These are phyloP conservation scores for Nesogale talazaci DNA, from an alignment of 2,113 vertebrate species.

Conservation along the genomic window DNA sequence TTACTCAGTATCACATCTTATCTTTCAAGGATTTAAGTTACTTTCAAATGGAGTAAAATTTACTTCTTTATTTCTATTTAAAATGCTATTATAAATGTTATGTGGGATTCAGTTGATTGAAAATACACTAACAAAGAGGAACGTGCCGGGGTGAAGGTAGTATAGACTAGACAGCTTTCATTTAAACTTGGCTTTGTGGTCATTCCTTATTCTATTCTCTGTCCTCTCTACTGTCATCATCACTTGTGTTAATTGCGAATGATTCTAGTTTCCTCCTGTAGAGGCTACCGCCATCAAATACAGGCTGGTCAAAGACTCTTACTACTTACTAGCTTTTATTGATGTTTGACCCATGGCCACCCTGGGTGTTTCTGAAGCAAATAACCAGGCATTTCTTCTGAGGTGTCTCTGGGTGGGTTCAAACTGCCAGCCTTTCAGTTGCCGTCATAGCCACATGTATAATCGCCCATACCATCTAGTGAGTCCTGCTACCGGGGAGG, in stretches of 20 bases:
- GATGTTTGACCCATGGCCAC: no score
- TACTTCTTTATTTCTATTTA: conserved; percentile 35
- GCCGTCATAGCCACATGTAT: not conserved
- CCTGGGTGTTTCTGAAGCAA: not conserved
- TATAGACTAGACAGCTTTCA: not conserved
- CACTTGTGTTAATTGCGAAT: not conserved
- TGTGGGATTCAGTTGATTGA: not conserved
- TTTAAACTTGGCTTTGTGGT: not conserved
- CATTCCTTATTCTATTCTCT: not conserved
- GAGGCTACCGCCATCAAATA: not conserved
- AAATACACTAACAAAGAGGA: not conserved
- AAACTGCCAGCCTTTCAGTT: not conserved
- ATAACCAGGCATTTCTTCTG: not conserved
- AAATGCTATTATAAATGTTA: not conserved
- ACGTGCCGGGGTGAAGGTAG: not conserved
- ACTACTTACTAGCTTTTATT: no score
- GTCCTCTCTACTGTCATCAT: not conserved
- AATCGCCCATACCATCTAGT: not conserved
- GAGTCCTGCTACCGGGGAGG: not conserved
- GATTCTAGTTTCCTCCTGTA: not conserved
- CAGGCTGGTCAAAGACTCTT: no score
- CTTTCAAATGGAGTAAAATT: conserved; percentile 28
- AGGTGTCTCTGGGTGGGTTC: not conserved
- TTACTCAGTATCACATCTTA: not conserved
- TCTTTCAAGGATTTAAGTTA: conserved; percentile 9